Evolutionary conservation across 2,797 vertebrate genomes (phyloP).

Genomic region (Kryptopterus vitreolus): DNA sequence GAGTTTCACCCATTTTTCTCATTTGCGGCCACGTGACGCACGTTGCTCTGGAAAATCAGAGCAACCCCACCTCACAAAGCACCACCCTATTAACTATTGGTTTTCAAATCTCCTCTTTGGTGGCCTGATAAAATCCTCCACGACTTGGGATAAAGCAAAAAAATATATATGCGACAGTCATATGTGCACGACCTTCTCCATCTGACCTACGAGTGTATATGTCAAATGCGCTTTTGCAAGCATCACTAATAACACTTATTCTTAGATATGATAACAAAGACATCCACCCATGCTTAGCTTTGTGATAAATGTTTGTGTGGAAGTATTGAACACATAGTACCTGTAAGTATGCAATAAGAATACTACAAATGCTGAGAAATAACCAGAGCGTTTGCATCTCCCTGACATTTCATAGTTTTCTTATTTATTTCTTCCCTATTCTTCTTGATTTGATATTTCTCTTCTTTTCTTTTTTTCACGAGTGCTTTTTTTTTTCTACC

Average conservation of each 20-base stretch:
- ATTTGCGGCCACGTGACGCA: too few species aligned
- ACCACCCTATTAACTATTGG: not conserved
- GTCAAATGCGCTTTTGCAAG: too few species aligned
- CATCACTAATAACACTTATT: not conserved
- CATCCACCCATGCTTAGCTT: not conserved
- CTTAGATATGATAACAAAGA: not conserved
- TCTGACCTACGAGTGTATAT: too few species aligned
- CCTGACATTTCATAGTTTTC: slow-evolving; percentile 11
- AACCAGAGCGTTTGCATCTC: not conserved
- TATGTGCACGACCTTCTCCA: too few species aligned
- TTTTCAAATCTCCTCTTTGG: not conserved
- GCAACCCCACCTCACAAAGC: not conserved
- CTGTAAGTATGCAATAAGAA: not conserved
- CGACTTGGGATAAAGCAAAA: not conserved
- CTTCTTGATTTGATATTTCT: not conserved
- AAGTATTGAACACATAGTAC: not conserved
- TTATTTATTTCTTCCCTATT: not conserved
- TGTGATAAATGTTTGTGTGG: not conserved
- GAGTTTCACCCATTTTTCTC: too few species aligned
- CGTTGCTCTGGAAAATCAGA: not conserved
- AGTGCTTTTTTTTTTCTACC: not conserved
- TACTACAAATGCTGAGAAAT: not conserved
- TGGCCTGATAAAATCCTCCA: not conserved
- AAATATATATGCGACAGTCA: not conserved
- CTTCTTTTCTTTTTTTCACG: not conserved